phyloP scores from a whole-genome alignment of 2,888 invertebrate species.

The Eupithecia tripunctaria region DNA sequence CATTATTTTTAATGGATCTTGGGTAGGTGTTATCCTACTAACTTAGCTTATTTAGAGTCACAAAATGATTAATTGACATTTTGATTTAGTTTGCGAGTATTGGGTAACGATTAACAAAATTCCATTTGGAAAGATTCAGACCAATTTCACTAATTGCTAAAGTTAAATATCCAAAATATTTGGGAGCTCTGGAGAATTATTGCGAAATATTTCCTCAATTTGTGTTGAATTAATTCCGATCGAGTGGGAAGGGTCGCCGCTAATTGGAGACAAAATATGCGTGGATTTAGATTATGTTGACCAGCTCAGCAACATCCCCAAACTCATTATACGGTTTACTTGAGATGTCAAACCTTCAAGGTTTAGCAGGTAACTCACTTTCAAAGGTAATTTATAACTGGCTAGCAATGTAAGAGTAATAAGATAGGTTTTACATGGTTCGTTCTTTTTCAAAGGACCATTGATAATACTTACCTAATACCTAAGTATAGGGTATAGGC shows the following conservation, averaged over 20 bases:
- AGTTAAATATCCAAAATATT: constrained; percentile 50
- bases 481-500: too few relatives aligned
- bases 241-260: constrained; percentile 43
- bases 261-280: constrained; percentile 45
- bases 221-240: constrained; percentile 50
- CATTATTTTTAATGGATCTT: constrained; percentile 45
- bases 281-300: constrained; percentile 34
- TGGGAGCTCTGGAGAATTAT: constrained; percentile 47
- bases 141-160: constrained; percentile 53
- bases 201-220: constrained; percentile 49
- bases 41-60: constrained; percentile 39
- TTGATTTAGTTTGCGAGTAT: constrained; percentile 48
- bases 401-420: background rate
- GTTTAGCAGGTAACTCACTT: background rate
- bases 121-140: constrained; percentile 48
- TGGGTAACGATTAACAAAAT: constrained; percentile 52
- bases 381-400: constrained; percentile 3
- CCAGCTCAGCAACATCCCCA: constrained; percentile 22
- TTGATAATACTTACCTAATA: background rate
- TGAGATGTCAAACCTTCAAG: constrained; percentile 11
- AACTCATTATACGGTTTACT: constrained; percentile 19
- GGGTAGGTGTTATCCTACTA: constrained; percentile 40
- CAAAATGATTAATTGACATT: constrained; percentile 47
- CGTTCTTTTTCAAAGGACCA: background rate
- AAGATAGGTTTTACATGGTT: background rate